Base-by-base conservation (phyloP, 92 coral and sea anemone species). In the Epizoanthus ramosus region DNA sequence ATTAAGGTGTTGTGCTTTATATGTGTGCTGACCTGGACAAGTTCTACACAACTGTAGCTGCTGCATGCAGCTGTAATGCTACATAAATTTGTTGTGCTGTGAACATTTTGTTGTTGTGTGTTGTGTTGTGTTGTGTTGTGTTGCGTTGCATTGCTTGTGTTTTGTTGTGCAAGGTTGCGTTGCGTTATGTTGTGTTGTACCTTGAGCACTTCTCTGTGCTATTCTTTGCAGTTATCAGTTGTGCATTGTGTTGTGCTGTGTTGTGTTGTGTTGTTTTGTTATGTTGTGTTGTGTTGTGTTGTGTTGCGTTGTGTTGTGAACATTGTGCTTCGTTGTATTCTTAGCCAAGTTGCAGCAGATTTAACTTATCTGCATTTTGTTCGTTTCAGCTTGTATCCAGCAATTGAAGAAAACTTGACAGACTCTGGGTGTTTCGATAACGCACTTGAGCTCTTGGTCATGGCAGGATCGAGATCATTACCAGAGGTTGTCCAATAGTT, bases 341-440 rank as follows among this genome's bases (percentile, higher is more conserved):
- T 47, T 8, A 15, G 54, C 9, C 43, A 6, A 37, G 60, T 33
- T n/a, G 21, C 50, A 37, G 18, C 61, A 39, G 53, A 33, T 57
- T 59, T 14, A 24, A 35, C 24, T 41, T 70, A 14, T 79, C 53
- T 43, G 37, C 22, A 13, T 6, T 17, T 25, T 84, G 24, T 45
- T 60, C 47, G 68, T 43, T 71, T 5, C 74, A 95, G 98, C 25
- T 82, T 95, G 83, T 95, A 93, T 84, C 98, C 98, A 56, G 98
- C 92, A 1, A 87, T 95, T 74, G 98, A 95, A 71, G 94, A 92
- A 37, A 95, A 92, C 64, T 79, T 87, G 80, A 89, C 98, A 43
- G 98, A 95, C 85, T 95, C 98, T 52, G 98, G 98, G 19, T 83
- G 94, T 74, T 93, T 90, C 8, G 98, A 95, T 59, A 95, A 93